Conservation (phyloP, 2,888 invertebrate species). For the Drosophila peninsularis region DNA sequence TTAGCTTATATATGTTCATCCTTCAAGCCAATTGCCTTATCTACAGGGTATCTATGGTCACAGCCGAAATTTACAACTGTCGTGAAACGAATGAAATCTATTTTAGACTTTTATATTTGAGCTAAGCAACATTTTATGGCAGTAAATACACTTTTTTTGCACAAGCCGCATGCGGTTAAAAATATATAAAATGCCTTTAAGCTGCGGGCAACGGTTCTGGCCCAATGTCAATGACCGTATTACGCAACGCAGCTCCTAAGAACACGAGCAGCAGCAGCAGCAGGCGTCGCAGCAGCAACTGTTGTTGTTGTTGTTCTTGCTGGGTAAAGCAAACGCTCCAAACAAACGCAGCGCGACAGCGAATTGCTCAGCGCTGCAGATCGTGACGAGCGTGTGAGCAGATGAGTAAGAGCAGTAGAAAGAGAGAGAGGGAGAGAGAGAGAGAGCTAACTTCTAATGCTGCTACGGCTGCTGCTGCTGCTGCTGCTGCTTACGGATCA, state of each 20-base stretch:
- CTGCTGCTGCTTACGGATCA: conserved; percentile 49
- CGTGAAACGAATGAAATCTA: conserved; percentile 6
- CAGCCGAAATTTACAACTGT: background rate
- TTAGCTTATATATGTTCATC: too few species aligned
- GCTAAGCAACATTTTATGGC: conserved; percentile 7
- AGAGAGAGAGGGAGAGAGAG: background rate
- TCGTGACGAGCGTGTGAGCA: conserved; percentile 59
- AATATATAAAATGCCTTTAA: conserved; percentile 41
- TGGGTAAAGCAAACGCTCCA: conserved; percentile 26
- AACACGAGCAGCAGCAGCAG: conserved; percentile 39
- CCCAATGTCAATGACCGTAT: conserved; percentile 79
- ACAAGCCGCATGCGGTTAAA: conserved; percentile 22
- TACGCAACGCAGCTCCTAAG: conserved; percentile 73
- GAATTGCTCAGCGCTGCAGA: conserved; percentile 71
- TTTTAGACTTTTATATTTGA: conserved; percentile 31
- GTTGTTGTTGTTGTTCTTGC: conserved; percentile 19
- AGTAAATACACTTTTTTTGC: conserved; percentile 35
- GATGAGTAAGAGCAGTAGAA: conserved; percentile 10
- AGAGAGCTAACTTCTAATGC: conserved; percentile 40
- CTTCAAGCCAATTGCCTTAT: too few species aligned
- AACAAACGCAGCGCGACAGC: conserved; percentile 60
- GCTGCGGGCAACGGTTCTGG: conserved; percentile 46
- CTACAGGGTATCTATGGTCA: background rate
- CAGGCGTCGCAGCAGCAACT: conserved; percentile 25
- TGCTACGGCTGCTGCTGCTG: conserved; percentile 28